Base-by-base conservation (phyloP, 2,113 vertebrate genomes). In the Australoheros scitulus region DNA sequence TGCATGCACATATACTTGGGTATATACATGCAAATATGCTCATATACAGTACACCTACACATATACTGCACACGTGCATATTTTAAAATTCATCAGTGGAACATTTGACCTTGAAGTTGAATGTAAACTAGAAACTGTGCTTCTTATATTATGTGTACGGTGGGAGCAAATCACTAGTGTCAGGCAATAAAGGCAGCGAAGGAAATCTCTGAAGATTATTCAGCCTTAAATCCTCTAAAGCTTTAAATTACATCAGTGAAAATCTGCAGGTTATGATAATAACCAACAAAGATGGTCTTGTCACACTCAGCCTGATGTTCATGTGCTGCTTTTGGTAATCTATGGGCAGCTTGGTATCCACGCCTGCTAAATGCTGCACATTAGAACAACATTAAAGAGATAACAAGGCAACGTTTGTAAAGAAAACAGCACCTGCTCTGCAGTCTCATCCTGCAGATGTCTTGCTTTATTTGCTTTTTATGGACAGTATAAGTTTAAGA, bases 61-160 rank as follows among this genome's bases (percentile, higher is more conserved):
- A 5, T 26, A 26, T 17, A n/a, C 32, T 74, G 57, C 55, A 59
- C 24, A 56, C 50, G 15, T 11, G 2, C 59, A 17, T 36, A 2
- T 64, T 78, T 29, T 50, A 41, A 43, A 50, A 76, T 70, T 47
- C 26, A 43, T 52, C 24, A 32, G 10, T 55, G 13, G 26, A 11
- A 10, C 1, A 6, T 78, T 47, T 89, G 90, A 90, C 90, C 89
- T 89, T 93, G 87, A 89, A 47, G 17, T 26, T 68, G 20, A 57
- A 3, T 34, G 9, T 59, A 41, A 18, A 14, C 11, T 57, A 26
- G 22, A 60, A 61, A 72, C 55, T 59, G 26, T 56, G 14, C 34
- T 80, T 9, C 34, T 58, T 52, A 8, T 9, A 17, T 24, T 34
- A 56, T 65, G 79, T 70, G 63, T 14, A 17, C 18, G 1, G 36